Evolutionary conservation across 2,797 vertebrate genomes (phyloP).

Genomic region (Tarsius wallacei): DNA sequence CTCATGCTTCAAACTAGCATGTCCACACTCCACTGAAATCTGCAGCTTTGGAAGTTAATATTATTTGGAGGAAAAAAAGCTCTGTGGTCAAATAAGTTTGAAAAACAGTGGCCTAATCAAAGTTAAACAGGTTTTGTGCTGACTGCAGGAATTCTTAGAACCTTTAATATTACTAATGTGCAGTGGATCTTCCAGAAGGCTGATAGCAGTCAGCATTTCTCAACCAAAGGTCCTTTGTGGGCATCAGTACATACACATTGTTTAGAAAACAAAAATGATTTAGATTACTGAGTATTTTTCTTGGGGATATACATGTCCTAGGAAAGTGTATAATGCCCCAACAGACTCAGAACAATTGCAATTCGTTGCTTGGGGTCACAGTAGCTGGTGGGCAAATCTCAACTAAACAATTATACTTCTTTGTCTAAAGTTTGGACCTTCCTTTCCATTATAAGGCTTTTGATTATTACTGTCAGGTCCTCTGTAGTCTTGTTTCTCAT

Average conservation of each 20-base stretch:
- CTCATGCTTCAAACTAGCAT: not conserved
- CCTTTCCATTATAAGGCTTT: not conserved
- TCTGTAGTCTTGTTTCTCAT: not conserved
- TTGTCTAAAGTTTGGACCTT: not conserved
- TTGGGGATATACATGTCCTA: not conserved
- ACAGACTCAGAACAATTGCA: not conserved
- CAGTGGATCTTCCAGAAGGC: fast-evolving
- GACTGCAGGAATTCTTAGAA: constrained; percentile 13
- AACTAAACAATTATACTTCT: not conserved
- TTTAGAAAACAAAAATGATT: constrained; percentile 4
- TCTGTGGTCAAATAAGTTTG: not conserved
- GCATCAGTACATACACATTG: not conserved
- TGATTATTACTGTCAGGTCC: not conserved
- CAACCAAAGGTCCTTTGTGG: not conserved
- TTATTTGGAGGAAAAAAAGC: not conserved
- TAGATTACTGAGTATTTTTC: not conserved
- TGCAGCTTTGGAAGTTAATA: not conserved
- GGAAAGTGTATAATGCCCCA: not conserved
- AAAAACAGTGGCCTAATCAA: not conserved
- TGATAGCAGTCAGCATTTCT: not conserved
- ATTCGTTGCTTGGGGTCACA: not conserved
- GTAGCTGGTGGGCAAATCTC: not conserved
- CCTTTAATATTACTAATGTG: not conserved
- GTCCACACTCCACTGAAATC: not conserved
- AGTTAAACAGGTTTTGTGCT: not conserved